Base-by-base conservation (phyloP, 2,113 vertebrate species). In the Symphodus melops region DNA sequence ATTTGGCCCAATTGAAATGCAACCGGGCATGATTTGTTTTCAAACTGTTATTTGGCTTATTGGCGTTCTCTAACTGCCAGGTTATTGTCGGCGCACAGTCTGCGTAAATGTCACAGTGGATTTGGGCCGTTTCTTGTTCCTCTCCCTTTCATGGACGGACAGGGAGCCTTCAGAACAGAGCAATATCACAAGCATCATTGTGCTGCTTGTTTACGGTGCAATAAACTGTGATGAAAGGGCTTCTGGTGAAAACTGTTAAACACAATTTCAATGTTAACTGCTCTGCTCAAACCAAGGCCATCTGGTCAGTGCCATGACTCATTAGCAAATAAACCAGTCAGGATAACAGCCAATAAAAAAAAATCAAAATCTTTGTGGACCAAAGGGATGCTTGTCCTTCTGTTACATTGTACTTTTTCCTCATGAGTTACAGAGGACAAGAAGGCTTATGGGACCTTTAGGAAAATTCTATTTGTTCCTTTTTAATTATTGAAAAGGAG, bases 221-320 rank as follows among this genome's bases (percentile, higher is more conserved):
- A 78, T 90, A 89, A 88, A 89, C 73, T 73, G 68, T 82, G 67
- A 80, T 68, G 62, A 82, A 84, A 78, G 62, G 71, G 75, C 77
- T 73, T 74, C 72, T 77, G 88, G 71, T 64, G 54, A 64, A 87
- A 74, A 82, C 56, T 81, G 79, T 81, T 71, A 44, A 61, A 84
- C 75, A 84, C 63, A 65, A 57, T 81, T 88, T 77, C 46, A 80
- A 33, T 54, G 68, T 72, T 80, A 84, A 81, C 76, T 57, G 68
- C 71, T 63, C 76, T 46, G 42, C 60, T 86, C 71, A 87, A 81
- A 88, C 71, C 78, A 54, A 65, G 67, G 64, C 77, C 80, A 84
- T 88, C 87, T 91, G 84, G 75, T 81, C 77, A 78, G 68, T 11
- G 48, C 67, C 55, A 59, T 72, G 79, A 83, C 76, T 83, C 77